These are phyloP conservation scores for Oxyscelio sp. DNA, from an alignment of 2,888 invertebrate genomes.

Conservation along the genomic window DNA sequence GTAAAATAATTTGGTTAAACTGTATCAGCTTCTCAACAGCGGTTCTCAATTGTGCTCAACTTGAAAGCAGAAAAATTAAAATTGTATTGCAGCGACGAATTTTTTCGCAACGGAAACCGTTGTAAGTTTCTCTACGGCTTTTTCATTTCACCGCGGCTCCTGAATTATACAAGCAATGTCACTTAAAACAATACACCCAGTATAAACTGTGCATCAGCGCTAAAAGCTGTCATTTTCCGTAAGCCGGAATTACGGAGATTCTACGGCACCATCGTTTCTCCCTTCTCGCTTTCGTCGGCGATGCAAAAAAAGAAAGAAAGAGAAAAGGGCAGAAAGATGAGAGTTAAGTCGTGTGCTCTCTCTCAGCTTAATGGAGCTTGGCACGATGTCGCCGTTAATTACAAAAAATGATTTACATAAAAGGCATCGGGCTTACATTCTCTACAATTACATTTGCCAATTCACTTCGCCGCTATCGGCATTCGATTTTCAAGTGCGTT, in stretches of 20 bases:
- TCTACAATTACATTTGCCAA: conserved; percentile 65
- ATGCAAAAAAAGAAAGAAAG: conserved; percentile 36
- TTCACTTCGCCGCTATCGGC: conserved; percentile 45
- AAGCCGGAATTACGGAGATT: conserved; percentile 88
- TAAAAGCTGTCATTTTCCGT: conserved; percentile 88
- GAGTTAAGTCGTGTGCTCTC: conserved; percentile 63
- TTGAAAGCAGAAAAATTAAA: conserved; percentile 2
- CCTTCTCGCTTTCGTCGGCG: conserved; percentile 68
- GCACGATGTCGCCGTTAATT: conserved; percentile 66
- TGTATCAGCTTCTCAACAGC: no score
- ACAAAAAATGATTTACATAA: conserved; percentile 72
- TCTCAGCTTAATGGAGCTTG: conserved; percentile 65
- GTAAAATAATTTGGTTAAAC: no score
- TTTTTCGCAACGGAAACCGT: conserved; percentile 42
- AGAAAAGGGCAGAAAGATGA: conserved; percentile 48
- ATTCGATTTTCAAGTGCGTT: conserved; percentile 44
- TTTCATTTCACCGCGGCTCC: conserved; percentile 77
- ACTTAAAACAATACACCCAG: conserved; percentile 88
- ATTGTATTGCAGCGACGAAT: conserved; percentile 7
- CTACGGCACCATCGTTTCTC: conserved; percentile 63
- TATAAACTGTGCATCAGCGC: conserved; percentile 87
- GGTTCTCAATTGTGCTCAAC: conserved; percentile 3
- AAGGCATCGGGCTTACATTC: conserved; percentile 40
- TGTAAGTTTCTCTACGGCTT: conserved; percentile 45
- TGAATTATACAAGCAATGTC: conserved; percentile 86